phyloP scores from a whole-genome alignment of 2,113 vertebrate species.

The Erythrolamprus reginae region DNA sequence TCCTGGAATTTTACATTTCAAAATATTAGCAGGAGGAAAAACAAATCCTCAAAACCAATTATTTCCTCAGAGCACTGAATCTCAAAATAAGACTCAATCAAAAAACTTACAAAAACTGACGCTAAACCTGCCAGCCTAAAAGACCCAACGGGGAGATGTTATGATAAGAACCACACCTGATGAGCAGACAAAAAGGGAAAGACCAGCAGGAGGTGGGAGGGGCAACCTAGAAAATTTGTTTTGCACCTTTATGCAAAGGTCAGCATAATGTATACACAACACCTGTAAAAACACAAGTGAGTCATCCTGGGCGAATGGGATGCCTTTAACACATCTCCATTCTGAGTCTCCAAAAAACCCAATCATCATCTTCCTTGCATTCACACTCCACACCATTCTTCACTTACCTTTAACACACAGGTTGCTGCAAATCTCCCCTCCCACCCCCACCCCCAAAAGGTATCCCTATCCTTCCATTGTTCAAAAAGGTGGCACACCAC shows the following conservation, averaged over 20 bases:
- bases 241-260: not conserved
- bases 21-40: not conserved
- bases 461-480: no score
- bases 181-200: not conserved
- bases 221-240: constrained; percentile 4
- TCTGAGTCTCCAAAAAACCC: no score
- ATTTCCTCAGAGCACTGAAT: not conserved
- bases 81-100: not conserved
- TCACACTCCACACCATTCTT: no score
- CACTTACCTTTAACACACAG: not conserved
- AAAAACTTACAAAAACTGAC: not conserved
- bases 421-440: not conserved
- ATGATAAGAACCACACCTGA: constrained; percentile 31
- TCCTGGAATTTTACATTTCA: not conserved
- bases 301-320: not conserved
- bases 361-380: no score
- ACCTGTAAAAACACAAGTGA: not conserved
- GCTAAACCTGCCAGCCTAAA: no score
- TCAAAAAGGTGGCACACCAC: not conserved
- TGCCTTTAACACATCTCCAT: not conserved
- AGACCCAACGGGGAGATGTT: not conserved
- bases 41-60: not conserved
- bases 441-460: not conserved
- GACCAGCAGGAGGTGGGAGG: not conserved
- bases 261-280: not conserved